Percentiles rank a stretch among this genome's conserved stretches.
Conservation (phyloP, 2,797 vertebrate species). For the Gymnothorax javanicus region DNA sequence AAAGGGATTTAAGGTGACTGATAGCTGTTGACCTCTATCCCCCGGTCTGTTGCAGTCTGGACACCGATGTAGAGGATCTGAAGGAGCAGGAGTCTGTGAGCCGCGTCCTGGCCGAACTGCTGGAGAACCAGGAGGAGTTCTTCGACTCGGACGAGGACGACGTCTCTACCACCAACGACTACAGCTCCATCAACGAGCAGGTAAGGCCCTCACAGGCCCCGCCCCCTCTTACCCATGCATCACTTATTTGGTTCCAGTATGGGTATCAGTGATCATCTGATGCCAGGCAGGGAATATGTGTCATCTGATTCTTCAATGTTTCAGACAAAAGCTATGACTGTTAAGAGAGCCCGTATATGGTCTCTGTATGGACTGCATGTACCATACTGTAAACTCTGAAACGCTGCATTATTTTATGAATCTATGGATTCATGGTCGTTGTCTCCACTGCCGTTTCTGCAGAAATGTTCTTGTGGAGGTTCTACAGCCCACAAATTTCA, state of each 20-base stretch:
- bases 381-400: background rate
- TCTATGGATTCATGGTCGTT: too few relatives aligned
- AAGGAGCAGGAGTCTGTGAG: conserved; percentile 92
- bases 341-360: background rate
- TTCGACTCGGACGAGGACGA: conserved; percentile 96
- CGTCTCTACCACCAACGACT: conserved; percentile 92
- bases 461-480: too few relatives aligned
- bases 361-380: background rate
- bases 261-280: background rate
- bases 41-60: conserved; percentile 73
- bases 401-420: too few relatives aligned
- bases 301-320: background rate
- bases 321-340: background rate
- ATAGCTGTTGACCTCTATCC: background rate
- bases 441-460: too few relatives aligned
- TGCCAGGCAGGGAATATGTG: background rate
- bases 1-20: background rate
- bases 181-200: conserved; percentile 95
- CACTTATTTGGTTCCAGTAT: background rate
- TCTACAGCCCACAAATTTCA: too few relatives aligned
- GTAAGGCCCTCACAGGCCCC: conserved; percentile 62
- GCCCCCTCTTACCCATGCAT: background rate
- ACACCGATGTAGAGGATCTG: conserved; percentile 89
- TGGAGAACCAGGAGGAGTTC: conserved; percentile 93
- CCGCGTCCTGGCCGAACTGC: conserved; percentile 88